A percentile compares a stretch with the other conserved stretches of the same genome.
Conservation (phyloP, 2,888 invertebrate species). For the Zygaena filipendulae region DNA sequence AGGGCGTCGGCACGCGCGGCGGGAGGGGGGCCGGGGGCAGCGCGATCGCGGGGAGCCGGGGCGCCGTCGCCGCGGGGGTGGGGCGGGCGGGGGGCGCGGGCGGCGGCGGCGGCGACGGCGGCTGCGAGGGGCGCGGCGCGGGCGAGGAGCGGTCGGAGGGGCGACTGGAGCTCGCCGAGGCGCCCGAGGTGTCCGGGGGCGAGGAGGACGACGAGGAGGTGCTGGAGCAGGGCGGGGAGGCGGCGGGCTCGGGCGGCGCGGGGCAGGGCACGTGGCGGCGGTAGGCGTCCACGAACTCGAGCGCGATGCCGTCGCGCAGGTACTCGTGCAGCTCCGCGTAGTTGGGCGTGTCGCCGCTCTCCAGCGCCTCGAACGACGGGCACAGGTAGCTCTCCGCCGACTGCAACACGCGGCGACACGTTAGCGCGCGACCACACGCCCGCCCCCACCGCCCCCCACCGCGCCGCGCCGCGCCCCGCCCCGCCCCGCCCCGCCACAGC, state of each 20-base stretch:
- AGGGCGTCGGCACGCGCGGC: slow-evolving; percentile 2
- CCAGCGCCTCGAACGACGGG: slow-evolving; percentile 64
- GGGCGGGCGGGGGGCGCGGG: slow-evolving; percentile 3
- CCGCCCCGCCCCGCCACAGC: slow-evolving; percentile 1
- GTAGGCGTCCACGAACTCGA: slow-evolving; percentile 48
- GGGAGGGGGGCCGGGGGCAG: slow-evolving; percentile 2
- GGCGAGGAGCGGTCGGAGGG: slow-evolving; percentile 2
- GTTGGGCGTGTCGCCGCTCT: slow-evolving; percentile 53
- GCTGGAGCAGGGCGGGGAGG: slow-evolving; percentile 9
- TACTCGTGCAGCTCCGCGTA: slow-evolving; percentile 42
- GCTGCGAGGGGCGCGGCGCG: slow-evolving; percentile 3
- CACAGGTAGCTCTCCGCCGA: slow-evolving; percentile 51
- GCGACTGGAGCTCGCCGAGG: slow-evolving; percentile 1
- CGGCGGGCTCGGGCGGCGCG: slow-evolving; percentile 5
- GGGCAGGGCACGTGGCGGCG: slow-evolving; percentile 40
- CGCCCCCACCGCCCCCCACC: slow-evolving; percentile 1
- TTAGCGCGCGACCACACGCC: slow-evolving; percentile 3
- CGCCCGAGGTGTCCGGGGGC: slow-evolving; percentile 3
- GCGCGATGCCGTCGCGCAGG: slow-evolving; percentile 50
- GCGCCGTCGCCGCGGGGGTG: slow-evolving; percentile 3
- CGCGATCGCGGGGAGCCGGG: slow-evolving; percentile 1
- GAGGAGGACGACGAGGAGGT: slow-evolving; percentile 7
- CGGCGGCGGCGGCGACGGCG: slow-evolving; percentile 1
- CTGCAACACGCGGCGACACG: slow-evolving; percentile 31
- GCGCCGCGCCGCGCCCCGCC: slow-evolving; percentile 2